Conservation (phyloP, 2,113 vertebrate genomes). For the Aleadryas rufinucha region DNA sequence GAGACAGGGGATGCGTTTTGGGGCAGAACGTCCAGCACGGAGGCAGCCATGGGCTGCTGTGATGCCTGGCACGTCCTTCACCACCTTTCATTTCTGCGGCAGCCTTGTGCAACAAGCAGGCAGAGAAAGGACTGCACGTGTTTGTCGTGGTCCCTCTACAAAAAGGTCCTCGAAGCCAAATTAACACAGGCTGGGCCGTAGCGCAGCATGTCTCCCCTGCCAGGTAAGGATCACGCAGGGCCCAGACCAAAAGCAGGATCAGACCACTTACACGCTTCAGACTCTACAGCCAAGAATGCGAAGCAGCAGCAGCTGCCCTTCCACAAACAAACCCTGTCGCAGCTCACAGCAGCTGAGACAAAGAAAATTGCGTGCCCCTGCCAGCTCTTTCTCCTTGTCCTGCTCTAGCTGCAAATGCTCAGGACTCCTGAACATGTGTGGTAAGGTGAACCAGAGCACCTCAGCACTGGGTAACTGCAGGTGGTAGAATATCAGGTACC, state of each 20-base stretch:
- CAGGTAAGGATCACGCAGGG: background rate
- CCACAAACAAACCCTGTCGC: background rate
- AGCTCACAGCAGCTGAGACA: background rate
- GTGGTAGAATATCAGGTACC: background rate
- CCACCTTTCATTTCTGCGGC: background rate
- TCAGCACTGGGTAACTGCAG: background rate
- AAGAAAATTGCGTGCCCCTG: background rate
- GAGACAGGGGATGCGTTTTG: background rate
- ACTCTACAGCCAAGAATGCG: background rate
- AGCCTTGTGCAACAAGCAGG: accelerated
- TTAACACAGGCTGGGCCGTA: background rate
- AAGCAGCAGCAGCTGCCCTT: background rate
- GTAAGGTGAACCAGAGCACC: background rate
- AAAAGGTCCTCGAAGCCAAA: background rate
- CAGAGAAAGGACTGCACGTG: accelerated
- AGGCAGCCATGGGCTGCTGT: accelerated
- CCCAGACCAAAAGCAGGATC: background rate
- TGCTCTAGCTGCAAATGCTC: background rate
- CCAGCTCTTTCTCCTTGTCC: background rate
- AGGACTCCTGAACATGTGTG: background rate
- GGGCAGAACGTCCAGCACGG: background rate
- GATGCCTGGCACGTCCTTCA: background rate
- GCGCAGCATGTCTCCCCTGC: background rate
- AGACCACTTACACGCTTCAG: background rate
- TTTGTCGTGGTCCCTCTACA: background rate